A percentile compares a stretch with the other conserved stretches of the same genome.
Evolutionary conservation across 2,113 vertebrate genomes (phyloP).

Genomic region (Turdus rufiventris): DNA sequence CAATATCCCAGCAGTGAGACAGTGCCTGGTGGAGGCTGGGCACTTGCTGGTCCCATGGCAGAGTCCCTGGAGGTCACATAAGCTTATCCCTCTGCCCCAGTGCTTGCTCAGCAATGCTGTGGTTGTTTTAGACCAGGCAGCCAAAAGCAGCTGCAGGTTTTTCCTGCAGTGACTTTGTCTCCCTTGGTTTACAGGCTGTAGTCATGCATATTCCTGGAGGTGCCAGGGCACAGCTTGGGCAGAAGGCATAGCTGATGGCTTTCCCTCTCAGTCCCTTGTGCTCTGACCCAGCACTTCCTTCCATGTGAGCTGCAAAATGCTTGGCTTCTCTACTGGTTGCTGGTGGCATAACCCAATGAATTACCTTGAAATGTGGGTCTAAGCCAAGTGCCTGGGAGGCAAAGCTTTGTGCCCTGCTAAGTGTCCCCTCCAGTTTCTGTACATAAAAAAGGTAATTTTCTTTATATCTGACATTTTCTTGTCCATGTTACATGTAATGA

Average conservation of each 20-base stretch:
- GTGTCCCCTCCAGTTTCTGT: neutral
- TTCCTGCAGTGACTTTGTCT: neutral
- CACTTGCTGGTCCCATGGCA: fast-evolving
- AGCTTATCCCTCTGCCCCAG: neutral
- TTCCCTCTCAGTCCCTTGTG: fast-evolving
- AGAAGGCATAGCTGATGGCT: neutral
- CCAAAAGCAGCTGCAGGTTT: neutral
- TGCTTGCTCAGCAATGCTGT: neutral
- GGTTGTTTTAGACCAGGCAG: neutral
- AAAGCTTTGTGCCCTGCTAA: neutral
- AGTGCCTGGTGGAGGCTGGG: neutral
- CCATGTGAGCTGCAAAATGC: neutral
- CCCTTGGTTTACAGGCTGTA: neutral
- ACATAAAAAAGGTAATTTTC: neutral
- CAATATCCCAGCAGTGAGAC: neutral
- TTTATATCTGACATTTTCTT: neutral
- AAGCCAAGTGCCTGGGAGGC: neutral
- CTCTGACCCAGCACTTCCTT: neutral
- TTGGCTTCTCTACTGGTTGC: neutral
- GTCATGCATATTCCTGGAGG: fast-evolving
- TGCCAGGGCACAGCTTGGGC: neutral
- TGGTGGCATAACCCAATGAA: neutral
- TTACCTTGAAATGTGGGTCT: neutral
- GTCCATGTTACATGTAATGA: neutral
- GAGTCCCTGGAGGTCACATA: neutral